Evolutionary conservation across 2,113 vertebrate species (phyloP), one percentile per base, ranked within the genome.

Genomic region (Australoheros scitulus): DNA sequence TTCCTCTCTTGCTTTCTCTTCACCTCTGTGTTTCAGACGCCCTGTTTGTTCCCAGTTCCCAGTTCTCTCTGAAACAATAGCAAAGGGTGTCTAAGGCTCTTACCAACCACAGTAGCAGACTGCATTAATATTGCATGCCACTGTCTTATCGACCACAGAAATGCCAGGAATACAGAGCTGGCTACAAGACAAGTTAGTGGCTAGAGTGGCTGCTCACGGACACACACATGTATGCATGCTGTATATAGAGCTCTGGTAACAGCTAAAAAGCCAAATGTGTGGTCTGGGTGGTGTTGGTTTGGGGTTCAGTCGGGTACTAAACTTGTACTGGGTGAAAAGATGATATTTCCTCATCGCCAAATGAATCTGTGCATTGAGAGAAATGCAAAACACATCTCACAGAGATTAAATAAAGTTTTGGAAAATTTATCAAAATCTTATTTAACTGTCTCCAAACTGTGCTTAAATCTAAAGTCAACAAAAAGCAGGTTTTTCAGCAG

Each of bases 41-140:
- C 41, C 76, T 84, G 87, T 86, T 88, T 93, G 84, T 90, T 88
- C 88, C 86, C 82, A 20, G 84, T 90, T 88, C 88, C 86, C 82
- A 20, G 93, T 92, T 94, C 91, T 89, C 95, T 96, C 95, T 96
- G 94, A 96, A 97, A 97, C 95, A 8, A 96, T 96, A 94, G 93
- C 94, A 90, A 94, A 92, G 93, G 95, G 94, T 90, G 96, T 95
- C 94, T 94, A 89, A 95, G 94, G 94, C 96, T 96, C 96, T 97
- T 95, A 96, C 94, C 97, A 97, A 97, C 97, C 97, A 97, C 97
- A 96, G 93, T 93, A 94, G 95, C 94, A 95, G 94, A 95, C 96
- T 94, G 90, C 96, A 98, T 98, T 98, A 97, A 98, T 97, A 97
- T 99, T 99, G 97, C 95, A 98, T 94, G 95, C 94, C 78, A 92